phyloP scores from a whole-genome alignment of 1,140 invertebrate genomes.

The Sitobion miscanthi region DNA sequence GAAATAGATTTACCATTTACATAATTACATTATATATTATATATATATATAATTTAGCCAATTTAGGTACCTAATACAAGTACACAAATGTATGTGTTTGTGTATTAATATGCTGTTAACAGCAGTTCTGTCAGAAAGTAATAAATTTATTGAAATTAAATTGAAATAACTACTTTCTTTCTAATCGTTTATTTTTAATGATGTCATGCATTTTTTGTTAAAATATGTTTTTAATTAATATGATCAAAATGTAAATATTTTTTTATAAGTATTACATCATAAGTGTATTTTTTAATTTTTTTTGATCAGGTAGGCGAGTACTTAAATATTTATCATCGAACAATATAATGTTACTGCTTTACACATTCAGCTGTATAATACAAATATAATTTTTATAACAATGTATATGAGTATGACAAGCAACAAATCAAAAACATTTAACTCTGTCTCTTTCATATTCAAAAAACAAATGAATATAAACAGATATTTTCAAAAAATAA shows the following conservation, averaged over 20 bases:
- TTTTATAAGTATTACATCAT: neutral
- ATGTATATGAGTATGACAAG: no score
- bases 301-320: neutral
- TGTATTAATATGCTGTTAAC: neutral
- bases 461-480: neutral
- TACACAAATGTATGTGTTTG: no score
- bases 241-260: neutral
- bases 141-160: neutral
- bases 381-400: neutral
- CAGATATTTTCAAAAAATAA: neutral
- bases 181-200: neutral
- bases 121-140: neutral
- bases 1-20: no score
- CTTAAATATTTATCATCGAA: neutral
- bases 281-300: neutral
- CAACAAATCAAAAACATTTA: neutral
- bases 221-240: neutral
- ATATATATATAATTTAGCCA: no score
- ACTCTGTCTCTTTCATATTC: neutral
- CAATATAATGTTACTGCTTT: neutral
- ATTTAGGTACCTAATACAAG: no score
- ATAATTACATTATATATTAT: no score
- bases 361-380: neutral
- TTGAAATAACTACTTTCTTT: neutral
- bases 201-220: neutral